Evolutionary conservation across 2,797 vertebrate species (phyloP), one percentile per base, ranked within the genome.

Genomic region (Petrocephalus sullivani): DNA sequence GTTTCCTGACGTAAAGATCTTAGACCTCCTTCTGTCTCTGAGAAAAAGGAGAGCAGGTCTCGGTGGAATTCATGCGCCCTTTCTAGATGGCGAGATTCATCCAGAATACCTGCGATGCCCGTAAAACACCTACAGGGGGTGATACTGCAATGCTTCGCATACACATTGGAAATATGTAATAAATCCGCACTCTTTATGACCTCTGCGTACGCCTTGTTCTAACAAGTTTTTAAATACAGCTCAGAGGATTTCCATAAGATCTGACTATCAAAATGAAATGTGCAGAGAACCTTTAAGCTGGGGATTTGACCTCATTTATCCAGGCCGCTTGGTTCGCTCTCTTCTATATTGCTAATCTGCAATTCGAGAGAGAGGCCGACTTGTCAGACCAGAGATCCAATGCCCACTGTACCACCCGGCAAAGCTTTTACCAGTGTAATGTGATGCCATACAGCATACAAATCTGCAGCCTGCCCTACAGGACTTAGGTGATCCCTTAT

Each of bases 41-140:
- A 88, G 81, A 90, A 85, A 87, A 23, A 85, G 56, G 71, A 88
- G 71, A 49, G 67, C 87, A 90, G 87, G 87, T 88, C 82, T 85
- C 64, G 81, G 88, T 90, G 12, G 84, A 0, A 53, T 88, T 91
- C 91, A 90, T 93, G 93, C 92, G 89, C 33, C 56, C 84, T 64
- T 88, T 82, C n/a, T 64, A 89, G 88, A 87, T 75, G n/a, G n/a
- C 10, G 3, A 53, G 75, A 4, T n/a, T 90, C 78, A 82, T 60
- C 7, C 57, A 57, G 37, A 64, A 21, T 67, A 64, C 21, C n/a
- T 51, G 33, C 37, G 49, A 46, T 51, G n/a, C 41, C 4, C 4
- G 8, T 3, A 41, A 49, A 12, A 41, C 33, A 64, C 37, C 57
- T 33, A 86, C 33, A 37, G n/a, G 67, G 37, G 54, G 75, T 16